Evolutionary conservation across 2,888 invertebrate species (phyloP).

Genomic region (Agonopterix alstromeriana): DNA sequence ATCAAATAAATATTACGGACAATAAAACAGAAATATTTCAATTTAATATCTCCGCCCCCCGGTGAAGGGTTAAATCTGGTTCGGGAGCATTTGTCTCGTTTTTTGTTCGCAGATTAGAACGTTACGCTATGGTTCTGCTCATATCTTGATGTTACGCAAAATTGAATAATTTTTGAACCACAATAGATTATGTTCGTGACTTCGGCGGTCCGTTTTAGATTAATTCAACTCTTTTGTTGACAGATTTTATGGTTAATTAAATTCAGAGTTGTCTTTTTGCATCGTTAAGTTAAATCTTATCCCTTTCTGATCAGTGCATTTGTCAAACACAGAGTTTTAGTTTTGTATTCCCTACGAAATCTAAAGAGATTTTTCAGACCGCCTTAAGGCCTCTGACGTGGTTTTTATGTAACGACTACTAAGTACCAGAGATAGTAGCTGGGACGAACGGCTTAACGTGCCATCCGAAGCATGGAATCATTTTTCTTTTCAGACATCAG

Average conservation of each 20-base stretch:
- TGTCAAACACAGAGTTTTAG: no score
- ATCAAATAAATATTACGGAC: constrained; percentile 76
- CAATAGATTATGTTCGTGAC: constrained; percentile 38
- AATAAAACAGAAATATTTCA: constrained; percentile 76
- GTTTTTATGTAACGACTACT: no score
- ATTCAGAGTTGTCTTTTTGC: constrained; percentile 16
- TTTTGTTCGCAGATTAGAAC: constrained; percentile 59
- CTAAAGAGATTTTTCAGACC: no score
- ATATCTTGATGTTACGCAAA: constrained; percentile 70
- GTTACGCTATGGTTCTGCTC: constrained; percentile 21
- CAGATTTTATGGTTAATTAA: constrained; percentile 29
- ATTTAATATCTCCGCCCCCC: constrained; percentile 65
- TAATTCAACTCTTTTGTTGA: constrained; percentile 18
- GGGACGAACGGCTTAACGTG: no score
- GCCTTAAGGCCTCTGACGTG: no score
- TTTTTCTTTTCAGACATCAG: no score
- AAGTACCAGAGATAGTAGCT: no score
- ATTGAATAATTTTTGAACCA: constrained; percentile 59
- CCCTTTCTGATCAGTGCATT: no score
- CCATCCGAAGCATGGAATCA: no score
- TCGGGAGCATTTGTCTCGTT: constrained; percentile 33
- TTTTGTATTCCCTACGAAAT: no score
- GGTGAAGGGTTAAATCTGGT: constrained; percentile 62
- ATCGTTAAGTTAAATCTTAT: background rate
- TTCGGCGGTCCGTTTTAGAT: constrained; percentile 26